Percentiles rank a stretch among this genome's conserved stretches.
These are phyloP conservation scores for Chlorodrepanis virens DNA, from an alignment of 2,113 vertebrate species.

Conservation along the genomic window DNA sequence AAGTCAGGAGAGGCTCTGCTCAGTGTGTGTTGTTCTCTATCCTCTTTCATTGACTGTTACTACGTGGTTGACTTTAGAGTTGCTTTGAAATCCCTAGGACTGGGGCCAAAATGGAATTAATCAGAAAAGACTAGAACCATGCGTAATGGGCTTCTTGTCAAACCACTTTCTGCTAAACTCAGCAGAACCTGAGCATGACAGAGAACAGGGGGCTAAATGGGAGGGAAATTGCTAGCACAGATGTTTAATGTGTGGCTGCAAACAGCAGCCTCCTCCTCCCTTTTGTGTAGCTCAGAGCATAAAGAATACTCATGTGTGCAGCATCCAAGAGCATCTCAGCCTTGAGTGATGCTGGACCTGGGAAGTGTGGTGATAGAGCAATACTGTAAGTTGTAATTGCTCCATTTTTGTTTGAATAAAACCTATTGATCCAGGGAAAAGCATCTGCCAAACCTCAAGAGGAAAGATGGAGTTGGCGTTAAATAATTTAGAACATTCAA, in stretches of 20 bases:
- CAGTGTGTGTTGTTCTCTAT: background rate
- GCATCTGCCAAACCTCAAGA: constrained; percentile 1
- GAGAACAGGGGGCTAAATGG: background rate
- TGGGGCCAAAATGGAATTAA: background rate
- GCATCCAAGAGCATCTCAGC: background rate
- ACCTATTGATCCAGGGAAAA: constrained; percentile 50
- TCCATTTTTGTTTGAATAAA: constrained; percentile 41
- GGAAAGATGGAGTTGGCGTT: constrained; percentile 2
- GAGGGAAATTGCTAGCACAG: constrained; percentile 19
- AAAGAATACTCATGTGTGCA: background rate
- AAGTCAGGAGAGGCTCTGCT: background rate
- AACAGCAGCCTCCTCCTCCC: background rate
- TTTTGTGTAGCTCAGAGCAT: background rate
- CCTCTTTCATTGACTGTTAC: background rate
- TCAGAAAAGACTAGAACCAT: constrained; percentile 15
- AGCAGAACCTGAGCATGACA: constrained; percentile 18
- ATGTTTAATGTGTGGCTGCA: constrained; percentile 23
- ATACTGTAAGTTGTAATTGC: background rate
- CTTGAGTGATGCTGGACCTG: background rate
- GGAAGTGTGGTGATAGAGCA: background rate
- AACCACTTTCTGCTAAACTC: constrained; percentile 15
- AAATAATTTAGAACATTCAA: constrained; percentile 49
- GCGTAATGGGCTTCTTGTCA: constrained; percentile 4
- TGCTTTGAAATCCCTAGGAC: background rate
- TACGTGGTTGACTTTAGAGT: background rate